Conservation (phyloP, 2,113 vertebrate species). For the Hystrix brachyura region DNA sequence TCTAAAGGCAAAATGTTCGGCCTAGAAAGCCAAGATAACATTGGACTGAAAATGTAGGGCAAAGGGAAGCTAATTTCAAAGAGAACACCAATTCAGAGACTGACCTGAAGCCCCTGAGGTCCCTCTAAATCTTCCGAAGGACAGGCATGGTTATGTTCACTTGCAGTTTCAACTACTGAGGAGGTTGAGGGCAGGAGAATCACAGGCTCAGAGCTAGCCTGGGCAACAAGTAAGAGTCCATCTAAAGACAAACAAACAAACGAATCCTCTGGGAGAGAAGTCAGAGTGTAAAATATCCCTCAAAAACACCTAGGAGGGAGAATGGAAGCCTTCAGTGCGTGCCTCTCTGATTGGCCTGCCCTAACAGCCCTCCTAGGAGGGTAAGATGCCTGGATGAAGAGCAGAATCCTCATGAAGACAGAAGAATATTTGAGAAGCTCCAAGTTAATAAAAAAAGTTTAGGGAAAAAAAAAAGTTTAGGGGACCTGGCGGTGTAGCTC, state of each 20-base stretch:
- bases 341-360: background rate
- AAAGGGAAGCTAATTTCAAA: background rate
- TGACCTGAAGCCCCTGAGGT: background rate
- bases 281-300: background rate
- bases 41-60: background rate
- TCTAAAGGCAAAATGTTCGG: background rate
- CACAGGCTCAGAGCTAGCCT: background rate
- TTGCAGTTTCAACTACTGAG: background rate
- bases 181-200: background rate
- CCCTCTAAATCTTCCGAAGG: background rate
- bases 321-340: background rate
- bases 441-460: background rate
- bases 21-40: background rate
- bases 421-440: slow-evolving; percentile 15
- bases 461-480: background rate
- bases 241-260: background rate
- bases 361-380: background rate
- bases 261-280: slow-evolving; percentile 8
- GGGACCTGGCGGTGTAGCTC: background rate
- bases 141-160: background rate
- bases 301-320: background rate
- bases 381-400: background rate
- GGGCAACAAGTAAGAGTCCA: background rate
- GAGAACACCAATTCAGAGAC: background rate
- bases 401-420: slow-evolving; percentile 41